Conservation (phyloP, 2,113 vertebrate genomes). For the Mustelus asterias region DNA sequence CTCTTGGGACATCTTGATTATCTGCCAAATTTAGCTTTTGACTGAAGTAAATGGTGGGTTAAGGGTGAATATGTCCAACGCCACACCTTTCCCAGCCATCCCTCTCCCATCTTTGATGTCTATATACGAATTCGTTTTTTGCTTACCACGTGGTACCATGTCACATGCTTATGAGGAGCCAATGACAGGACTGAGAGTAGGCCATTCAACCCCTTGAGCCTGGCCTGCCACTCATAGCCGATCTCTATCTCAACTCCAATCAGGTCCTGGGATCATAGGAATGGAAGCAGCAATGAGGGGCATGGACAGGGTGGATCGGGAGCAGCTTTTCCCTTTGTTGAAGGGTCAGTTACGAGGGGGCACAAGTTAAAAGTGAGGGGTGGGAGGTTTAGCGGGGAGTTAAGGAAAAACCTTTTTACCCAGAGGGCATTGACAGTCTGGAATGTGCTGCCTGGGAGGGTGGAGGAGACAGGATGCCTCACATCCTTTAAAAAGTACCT, state of each 20-base stretch:
- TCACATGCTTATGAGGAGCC: background rate
- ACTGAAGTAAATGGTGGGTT: constrained; percentile 58
- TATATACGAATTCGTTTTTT: background rate
- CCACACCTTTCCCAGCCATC: background rate
- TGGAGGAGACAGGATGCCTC: too few species aligned
- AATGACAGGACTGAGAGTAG: background rate
- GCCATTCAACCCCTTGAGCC: background rate
- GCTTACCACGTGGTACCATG: too few species aligned
- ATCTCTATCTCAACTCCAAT: background rate
- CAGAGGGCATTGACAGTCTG: too few species aligned
- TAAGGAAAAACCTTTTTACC: too few species aligned
- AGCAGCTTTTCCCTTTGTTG: too few species aligned
- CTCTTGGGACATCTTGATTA: constrained; percentile 77
- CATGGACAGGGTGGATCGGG: too few species aligned
- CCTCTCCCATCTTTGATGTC: background rate
- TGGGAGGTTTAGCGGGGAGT: too few species aligned
- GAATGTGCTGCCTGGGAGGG: too few species aligned
- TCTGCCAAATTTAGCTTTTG: constrained; percentile 93
- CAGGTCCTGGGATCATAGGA: background rate
- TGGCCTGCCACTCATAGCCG: background rate
- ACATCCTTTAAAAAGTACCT: too few species aligned
- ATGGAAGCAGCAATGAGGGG: background rate
- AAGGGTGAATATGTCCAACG: constrained; percentile 51
- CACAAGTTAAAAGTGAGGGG: too few species aligned
- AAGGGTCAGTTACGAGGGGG: too few species aligned